Percentiles rank a stretch among this genome's conserved stretches.
Evolutionary conservation across 1,140 invertebrate species (phyloP).

Genomic region (Drosophila novamexicana): DNA sequence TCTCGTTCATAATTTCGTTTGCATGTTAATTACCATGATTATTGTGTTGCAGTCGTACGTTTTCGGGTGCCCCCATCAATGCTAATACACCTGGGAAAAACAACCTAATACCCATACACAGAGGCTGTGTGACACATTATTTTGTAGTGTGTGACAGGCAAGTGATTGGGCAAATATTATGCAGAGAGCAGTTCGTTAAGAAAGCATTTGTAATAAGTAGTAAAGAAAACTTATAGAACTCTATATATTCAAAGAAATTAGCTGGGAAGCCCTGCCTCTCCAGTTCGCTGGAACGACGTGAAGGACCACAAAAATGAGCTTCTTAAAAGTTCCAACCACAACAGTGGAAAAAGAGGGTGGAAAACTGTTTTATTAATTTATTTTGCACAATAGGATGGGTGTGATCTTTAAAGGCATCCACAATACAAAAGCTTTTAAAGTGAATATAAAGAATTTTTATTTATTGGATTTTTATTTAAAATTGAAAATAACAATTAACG

Average conservation of each 20-base stretch:
- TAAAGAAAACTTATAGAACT: background rate
- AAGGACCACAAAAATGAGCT: too few species aligned
- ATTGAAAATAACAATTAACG: too few species aligned
- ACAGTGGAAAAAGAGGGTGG: too few species aligned
- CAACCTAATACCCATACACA: background rate
- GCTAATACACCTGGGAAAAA: constrained; percentile 75
- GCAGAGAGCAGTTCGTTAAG: background rate
- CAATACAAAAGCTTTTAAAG: too few species aligned
- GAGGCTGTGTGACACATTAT: constrained; percentile 27
- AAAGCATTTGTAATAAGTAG: background rate
- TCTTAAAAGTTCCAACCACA: too few species aligned
- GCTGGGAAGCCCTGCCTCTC: too few species aligned
- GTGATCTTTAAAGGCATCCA: too few species aligned
- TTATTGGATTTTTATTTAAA: too few species aligned
- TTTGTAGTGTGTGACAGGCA: background rate
- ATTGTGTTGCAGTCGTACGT: constrained; percentile 69
- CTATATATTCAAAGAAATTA: background rate
- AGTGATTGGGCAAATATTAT: constrained; percentile 39
- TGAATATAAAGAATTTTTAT: too few species aligned
- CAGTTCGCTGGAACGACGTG: too few species aligned
- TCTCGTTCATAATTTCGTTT: constrained; percentile 80
- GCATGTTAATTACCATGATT: constrained; percentile 82
- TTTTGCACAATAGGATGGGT: too few species aligned
- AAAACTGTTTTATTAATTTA: too few species aligned
- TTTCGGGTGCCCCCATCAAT: constrained; percentile 13